A percentile compares a stretch with the other conserved stretches of the same genome.
These are phyloP conservation scores for Pheucticus melanocephalus DNA, from an alignment of 2,113 vertebrate species.

Conservation along the genomic window DNA sequence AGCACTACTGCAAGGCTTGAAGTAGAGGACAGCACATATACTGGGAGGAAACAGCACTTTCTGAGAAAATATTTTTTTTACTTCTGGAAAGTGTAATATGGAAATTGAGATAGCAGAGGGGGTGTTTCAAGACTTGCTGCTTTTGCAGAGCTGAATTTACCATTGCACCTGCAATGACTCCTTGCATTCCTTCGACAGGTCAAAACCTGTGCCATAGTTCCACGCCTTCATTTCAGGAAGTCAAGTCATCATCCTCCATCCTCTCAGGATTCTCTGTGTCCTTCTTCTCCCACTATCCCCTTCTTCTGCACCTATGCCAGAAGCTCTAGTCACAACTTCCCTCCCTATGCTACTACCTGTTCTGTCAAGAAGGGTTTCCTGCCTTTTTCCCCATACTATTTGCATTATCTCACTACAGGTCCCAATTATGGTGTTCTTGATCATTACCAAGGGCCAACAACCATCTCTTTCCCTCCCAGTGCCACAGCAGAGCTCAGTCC, in stretches of 20 bases:
- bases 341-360: background rate
- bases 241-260: background rate
- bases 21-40: background rate
- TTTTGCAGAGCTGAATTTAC: background rate
- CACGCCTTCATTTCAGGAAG: background rate
- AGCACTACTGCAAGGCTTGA: background rate
- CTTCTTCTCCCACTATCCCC: background rate
- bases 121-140: background rate
- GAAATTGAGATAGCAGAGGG: background rate
- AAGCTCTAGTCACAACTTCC: background rate
- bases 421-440: background rate
- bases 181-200: background rate
- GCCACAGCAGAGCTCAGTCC: background rate
- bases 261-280: background rate
- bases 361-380: background rate
- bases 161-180: background rate
- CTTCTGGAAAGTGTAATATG: background rate
- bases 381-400: background rate
- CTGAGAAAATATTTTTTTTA: background rate
- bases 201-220: background rate
- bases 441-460: background rate
- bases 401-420: background rate
- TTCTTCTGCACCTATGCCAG: background rate
- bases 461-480: background rate
- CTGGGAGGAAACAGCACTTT: background rate